These are phyloP conservation scores for Neoniphon sammara DNA, from an alignment of 2,797 vertebrate genomes.

Conservation along the genomic window DNA sequence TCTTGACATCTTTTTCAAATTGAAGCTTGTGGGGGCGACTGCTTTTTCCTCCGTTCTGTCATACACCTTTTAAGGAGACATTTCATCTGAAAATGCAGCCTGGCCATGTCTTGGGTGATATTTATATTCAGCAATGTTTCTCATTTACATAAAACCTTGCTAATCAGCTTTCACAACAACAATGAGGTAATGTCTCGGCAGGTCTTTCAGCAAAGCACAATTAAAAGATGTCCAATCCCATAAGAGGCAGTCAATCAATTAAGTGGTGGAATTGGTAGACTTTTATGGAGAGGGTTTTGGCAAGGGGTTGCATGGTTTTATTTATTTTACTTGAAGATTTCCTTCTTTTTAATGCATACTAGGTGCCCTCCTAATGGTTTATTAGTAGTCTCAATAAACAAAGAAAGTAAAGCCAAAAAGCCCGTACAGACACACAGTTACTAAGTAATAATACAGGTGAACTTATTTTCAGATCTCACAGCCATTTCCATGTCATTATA, in stretches of 20 bases:
- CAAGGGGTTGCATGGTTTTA: slow-evolving; percentile 36
- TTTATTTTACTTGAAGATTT: slow-evolving; percentile 37
- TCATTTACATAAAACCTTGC: slow-evolving; percentile 80
- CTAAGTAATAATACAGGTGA: not conserved
- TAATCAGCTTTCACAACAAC: slow-evolving; percentile 78
- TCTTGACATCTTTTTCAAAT: slow-evolving; percentile 76
- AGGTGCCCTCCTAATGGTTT: slow-evolving; percentile 10
- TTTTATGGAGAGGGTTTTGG: slow-evolving; percentile 68
- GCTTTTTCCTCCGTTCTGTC: slow-evolving; percentile 38
- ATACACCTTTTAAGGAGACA: slow-evolving; percentile 55
- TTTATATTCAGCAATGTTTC: slow-evolving; percentile 65
- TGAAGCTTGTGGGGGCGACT: slow-evolving; percentile 38
- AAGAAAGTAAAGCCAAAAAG: slow-evolving; percentile 18
- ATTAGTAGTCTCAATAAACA: slow-evolving; percentile 11
- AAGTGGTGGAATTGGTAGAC: slow-evolving; percentile 59
- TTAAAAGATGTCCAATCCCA: slow-evolving; percentile 73
- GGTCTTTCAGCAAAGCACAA: slow-evolving; percentile 70
- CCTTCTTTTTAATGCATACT: slow-evolving; percentile 19
- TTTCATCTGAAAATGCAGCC: slow-evolving; percentile 55
- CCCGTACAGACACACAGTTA: not conserved
- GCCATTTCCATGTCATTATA: slow-evolving; percentile 15
- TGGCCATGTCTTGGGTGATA: slow-evolving; percentile 56
- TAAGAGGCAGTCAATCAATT: slow-evolving; percentile 78
- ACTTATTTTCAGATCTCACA: slow-evolving; percentile 14
- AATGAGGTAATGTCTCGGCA: slow-evolving; percentile 82